These are phyloP conservation scores for Calliphora vicina DNA, from an alignment of 1,140 invertebrate species.

Conservation along the genomic window DNA sequence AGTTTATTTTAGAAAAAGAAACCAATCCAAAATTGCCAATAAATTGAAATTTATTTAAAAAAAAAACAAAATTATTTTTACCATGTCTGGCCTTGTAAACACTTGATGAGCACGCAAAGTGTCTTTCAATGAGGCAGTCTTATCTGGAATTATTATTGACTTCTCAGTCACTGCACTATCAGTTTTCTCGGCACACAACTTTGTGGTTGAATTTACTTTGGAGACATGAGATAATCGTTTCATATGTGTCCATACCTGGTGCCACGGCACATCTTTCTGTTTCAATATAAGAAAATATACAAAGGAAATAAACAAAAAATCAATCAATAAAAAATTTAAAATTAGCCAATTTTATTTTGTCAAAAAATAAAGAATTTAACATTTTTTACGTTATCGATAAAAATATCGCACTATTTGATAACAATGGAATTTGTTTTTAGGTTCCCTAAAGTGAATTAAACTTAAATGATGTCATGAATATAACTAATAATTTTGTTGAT, in stretches of 20 bases:
- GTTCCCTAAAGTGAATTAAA: too few relatives aligned
- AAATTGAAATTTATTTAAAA: not conserved
- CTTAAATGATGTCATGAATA: too few relatives aligned
- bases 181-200: slow-evolving; percentile 59
- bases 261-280: slow-evolving; percentile 59
- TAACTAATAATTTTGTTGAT: too few relatives aligned
- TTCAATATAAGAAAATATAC: not conserved
- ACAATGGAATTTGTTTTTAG: too few relatives aligned
- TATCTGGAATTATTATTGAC: slow-evolving; percentile 58
- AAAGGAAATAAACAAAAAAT: not conserved
- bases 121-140: slow-evolving; percentile 59
- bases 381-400: not conserved
- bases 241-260: slow-evolving; percentile 63
- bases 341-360: slow-evolving; percentile 18
- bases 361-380: not conserved
- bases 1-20: too few relatives aligned
- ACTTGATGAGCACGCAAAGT: slow-evolving; percentile 58
- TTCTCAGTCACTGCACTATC: slow-evolving; percentile 51
- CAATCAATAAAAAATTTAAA: not conserved
- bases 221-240: slow-evolving; percentile 61
- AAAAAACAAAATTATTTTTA: slow-evolving; percentile 44
- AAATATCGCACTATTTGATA: too few relatives aligned
- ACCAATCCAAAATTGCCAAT: not conserved
- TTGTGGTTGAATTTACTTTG: slow-evolving; percentile 61
- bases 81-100: slow-evolving; percentile 60